phyloP scores from a whole-genome alignment of 2,797 vertebrate genomes.

The Epinephelus awoara region DNA sequence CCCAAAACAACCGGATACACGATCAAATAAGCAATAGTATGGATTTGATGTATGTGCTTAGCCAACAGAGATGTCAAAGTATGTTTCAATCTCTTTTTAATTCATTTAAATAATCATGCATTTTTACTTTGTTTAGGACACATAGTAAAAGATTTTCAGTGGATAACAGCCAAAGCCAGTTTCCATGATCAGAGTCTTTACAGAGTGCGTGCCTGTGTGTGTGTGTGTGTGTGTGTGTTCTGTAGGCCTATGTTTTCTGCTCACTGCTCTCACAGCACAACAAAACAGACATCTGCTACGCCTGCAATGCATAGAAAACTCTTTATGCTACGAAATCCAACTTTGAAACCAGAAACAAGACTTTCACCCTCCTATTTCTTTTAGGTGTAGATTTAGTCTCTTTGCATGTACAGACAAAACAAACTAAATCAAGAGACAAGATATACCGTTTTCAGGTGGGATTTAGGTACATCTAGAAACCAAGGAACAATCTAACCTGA shows the following conservation, averaged over 20 bases:
- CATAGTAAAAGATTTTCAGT: slow-evolving; percentile 5
- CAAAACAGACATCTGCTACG: slow-evolving; percentile 55
- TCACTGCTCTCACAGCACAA: slow-evolving; percentile 9
- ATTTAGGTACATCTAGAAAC: not conserved
- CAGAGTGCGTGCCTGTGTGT: not conserved
- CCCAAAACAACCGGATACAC: not conserved
- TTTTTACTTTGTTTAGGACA: slow-evolving; percentile 12
- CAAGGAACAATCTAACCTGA: not conserved
- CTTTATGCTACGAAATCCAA: slow-evolving; percentile 9
- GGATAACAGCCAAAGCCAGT: slow-evolving; percentile 14
- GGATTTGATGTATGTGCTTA: not conserved
- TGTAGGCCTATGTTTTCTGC: slow-evolving; percentile 18
- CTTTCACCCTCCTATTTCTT: slow-evolving; percentile 10
- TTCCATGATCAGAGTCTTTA: slow-evolving; percentile 31
- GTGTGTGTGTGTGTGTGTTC: slow-evolving; percentile 3
- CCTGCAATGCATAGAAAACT: slow-evolving; percentile 26
- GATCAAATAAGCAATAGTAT: not conserved
- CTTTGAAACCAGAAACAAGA: slow-evolving; percentile 12
- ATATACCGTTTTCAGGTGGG: not conserved
- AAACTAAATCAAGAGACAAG: slow-evolving; percentile 6
- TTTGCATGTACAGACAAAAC: slow-evolving; percentile 15
- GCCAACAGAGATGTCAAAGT: not conserved
- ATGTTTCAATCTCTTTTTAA: not conserved
- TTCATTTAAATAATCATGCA: slow-evolving; percentile 12
- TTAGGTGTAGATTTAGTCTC: slow-evolving; percentile 28